A percentile compares a stretch with the other conserved stretches of the same genome.
These are phyloP conservation scores for Geopemphigus sp. DNA, from an alignment of 1,140 invertebrate genomes.

Conservation along the genomic window DNA sequence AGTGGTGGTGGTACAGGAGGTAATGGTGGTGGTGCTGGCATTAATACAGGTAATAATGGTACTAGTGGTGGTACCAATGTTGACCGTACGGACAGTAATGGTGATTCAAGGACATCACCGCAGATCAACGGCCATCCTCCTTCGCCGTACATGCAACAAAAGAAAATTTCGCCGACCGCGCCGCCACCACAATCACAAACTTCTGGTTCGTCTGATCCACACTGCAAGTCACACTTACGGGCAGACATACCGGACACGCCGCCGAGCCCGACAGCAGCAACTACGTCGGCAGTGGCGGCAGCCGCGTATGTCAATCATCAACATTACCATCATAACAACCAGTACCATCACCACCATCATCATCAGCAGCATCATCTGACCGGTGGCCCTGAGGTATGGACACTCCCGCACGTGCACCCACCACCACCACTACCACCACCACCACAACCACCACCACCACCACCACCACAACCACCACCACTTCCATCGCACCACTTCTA, in stretches of 20 bases:
- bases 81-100: not conserved
- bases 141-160: constrained; percentile 50
- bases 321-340: constrained; percentile 51
- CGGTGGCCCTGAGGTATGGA: constrained; percentile 63
- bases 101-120: constrained; percentile 50
- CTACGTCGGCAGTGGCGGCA: constrained; percentile 52
- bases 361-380: constrained; percentile 52
- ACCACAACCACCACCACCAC: constrained; percentile 56
- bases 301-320: constrained; percentile 53
- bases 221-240: constrained; percentile 62
- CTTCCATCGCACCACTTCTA: constrained; percentile 62
- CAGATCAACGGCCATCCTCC: constrained; percentile 51
- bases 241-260: constrained; percentile 58
- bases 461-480: too few relatives aligned
- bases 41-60: not conserved
- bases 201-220: constrained; percentile 56
- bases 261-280: constrained; percentile 56
- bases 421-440: constrained; percentile 59
- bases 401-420: constrained; percentile 57
- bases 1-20: constrained; percentile 8
- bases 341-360: constrained; percentile 51
- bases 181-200: constrained; percentile 41
- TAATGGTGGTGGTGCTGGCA: constrained; percentile 38
- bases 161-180: constrained; percentile 52
- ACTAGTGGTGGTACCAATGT: not conserved